These are phyloP conservation scores for Ochotona curzoniae DNA, from an alignment of 2,113 vertebrate species.

Conservation along the genomic window DNA sequence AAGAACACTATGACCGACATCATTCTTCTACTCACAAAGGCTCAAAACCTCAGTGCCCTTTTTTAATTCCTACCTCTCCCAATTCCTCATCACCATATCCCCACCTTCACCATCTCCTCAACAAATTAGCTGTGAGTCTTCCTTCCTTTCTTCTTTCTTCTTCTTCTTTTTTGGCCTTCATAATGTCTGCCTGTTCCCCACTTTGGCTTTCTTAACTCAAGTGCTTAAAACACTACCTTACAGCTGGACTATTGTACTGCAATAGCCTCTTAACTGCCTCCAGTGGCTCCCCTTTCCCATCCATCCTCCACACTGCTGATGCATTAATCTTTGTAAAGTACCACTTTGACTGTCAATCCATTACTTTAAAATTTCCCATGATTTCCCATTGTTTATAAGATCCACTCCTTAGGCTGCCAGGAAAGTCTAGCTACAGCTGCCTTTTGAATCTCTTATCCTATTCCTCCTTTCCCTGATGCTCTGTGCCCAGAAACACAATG, in stretches of 20 bases:
- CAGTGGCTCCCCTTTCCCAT: slow-evolving; percentile 16
- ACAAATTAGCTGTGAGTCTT: not conserved
- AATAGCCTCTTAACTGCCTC: slow-evolving; percentile 43
- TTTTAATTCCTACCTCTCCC: not conserved
- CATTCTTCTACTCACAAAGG: slow-evolving; percentile 13
- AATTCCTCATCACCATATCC: not conserved
- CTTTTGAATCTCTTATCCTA: not conserved
- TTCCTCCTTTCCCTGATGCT: not conserved
- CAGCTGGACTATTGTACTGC: not conserved
- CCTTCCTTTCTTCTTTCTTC: too few species aligned
- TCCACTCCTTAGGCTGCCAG: not conserved
- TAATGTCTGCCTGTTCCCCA: not conserved
- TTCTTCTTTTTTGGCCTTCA: slow-evolving; percentile 32
- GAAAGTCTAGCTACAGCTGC: not conserved
- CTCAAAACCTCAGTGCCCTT: not conserved
- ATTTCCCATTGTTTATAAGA: slow-evolving; percentile 50
- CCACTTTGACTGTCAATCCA: slow-evolving; percentile 32
- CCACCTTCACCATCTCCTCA: not conserved
- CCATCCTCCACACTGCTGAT: not conserved
- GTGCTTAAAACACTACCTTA: slow-evolving; percentile 33
- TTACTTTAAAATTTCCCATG: slow-evolving; percentile 50
- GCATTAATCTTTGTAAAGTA: slow-evolving; percentile 67
- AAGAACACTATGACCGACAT: not conserved
- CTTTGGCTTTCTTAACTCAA: slow-evolving; percentile 50
- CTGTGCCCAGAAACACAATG: not conserved